These are phyloP conservation scores for Menura novaehollandiae DNA, from an alignment of 2,113 vertebrate species.

Conservation along the genomic window DNA sequence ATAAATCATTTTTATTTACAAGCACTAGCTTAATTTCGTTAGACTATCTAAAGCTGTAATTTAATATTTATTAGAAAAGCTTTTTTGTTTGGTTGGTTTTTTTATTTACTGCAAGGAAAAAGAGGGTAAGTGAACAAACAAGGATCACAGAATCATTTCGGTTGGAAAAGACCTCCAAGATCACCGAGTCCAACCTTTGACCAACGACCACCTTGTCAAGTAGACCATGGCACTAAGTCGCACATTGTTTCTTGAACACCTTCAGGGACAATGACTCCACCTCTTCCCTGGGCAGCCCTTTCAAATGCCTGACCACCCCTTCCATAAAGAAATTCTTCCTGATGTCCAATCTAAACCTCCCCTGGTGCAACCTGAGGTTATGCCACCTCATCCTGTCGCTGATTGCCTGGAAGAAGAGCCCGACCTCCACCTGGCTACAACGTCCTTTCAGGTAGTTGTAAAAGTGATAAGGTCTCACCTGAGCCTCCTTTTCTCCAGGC, in stretches of 20 bases:
- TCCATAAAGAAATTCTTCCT: background rate
- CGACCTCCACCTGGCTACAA: accelerated
- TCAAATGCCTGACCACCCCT: background rate
- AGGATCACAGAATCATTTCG: background rate
- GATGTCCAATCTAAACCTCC: background rate
- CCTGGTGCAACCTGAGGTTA: background rate
- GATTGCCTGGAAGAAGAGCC: background rate
- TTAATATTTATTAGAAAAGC: background rate
- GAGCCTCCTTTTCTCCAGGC: background rate
- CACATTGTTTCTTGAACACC: background rate
- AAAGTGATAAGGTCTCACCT: background rate
- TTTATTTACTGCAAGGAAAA: background rate
- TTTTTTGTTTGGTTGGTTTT: background rate
- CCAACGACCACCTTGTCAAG: background rate
- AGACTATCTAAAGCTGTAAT: background rate
- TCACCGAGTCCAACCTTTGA: background rate
- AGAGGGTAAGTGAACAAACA: background rate
- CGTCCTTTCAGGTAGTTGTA: background rate
- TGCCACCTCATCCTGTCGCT: background rate
- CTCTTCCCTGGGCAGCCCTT: background rate
- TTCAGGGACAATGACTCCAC: background rate
- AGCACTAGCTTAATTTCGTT: background rate
- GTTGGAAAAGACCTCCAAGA: background rate
- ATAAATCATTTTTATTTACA: background rate
- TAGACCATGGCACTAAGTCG: background rate